phyloP scores from a whole-genome alignment of 2,797 vertebrate species.

The Smutsia temminckii region DNA sequence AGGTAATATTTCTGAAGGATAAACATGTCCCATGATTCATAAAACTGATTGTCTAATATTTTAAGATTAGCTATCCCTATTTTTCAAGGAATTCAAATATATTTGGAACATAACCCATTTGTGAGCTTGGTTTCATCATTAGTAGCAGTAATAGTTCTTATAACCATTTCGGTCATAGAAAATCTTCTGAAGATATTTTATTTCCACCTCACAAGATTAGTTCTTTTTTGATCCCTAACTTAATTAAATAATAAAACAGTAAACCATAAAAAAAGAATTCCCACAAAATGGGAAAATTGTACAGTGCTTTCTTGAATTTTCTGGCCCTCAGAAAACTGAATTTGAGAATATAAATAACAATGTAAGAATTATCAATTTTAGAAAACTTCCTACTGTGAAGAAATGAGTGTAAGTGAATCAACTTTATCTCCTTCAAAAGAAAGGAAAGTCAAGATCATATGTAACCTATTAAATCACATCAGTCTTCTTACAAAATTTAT shows the following conservation, averaged over 20 bases:
- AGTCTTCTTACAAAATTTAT: not conserved
- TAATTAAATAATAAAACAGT: conserved; percentile 9
- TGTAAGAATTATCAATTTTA: not conserved
- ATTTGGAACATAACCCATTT: not conserved
- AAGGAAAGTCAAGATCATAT: not conserved
- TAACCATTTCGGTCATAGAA: not conserved
- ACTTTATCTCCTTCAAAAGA: not conserved
- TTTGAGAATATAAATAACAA: conserved; percentile 7
- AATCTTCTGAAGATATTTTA: not conserved
- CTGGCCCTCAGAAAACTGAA: not conserved
- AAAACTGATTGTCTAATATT: not conserved
- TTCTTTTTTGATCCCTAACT: not conserved
- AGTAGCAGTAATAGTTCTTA: not conserved
- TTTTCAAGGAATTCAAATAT: not conserved
- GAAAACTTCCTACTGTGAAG: not conserved
- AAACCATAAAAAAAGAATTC: not conserved
- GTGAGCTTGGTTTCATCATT: not conserved
- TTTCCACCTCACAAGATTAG: not conserved
- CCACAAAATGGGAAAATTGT: not conserved
- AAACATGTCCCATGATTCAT: not conserved
- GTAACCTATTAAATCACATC: not conserved
- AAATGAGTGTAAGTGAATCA: not conserved
- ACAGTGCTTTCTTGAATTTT: not conserved
- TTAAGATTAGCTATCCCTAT: not conserved
- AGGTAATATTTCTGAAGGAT: not conserved